phyloP scores from a whole-genome alignment of 2,113 vertebrate species.

The Puntigrus tetrazona region DNA sequence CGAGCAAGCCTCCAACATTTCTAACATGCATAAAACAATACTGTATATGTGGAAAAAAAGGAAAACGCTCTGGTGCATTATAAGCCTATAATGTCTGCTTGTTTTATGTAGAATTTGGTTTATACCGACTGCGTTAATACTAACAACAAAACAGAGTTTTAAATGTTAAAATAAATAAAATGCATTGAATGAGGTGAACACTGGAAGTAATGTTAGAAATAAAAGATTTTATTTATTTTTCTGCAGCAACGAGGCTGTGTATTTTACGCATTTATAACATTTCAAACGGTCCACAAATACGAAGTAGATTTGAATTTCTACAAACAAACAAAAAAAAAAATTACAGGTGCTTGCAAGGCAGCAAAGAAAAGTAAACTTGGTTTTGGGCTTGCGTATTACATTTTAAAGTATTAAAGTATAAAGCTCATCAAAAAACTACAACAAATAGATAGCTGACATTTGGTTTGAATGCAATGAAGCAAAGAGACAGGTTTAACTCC shows the following conservation, averaged over 20 bases:
- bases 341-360: constrained; percentile 4
- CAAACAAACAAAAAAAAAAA: neutral
- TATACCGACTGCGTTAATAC: too few species aligned
- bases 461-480: neutral
- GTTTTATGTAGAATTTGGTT: too few species aligned
- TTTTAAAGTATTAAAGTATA: neutral
- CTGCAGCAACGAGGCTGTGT: neutral
- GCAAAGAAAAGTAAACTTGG: neutral
- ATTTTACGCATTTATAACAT: neutral
- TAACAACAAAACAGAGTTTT: too few species aligned
- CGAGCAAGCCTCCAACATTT: too few species aligned
- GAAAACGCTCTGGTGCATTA: too few species aligned
- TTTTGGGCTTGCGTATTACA: neutral
- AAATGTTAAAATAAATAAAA: too few species aligned
- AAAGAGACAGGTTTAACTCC: neutral
- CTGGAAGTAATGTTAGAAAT: neutral
- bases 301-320: neutral
- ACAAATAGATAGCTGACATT: neutral
- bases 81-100: too few species aligned
- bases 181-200: neutral
- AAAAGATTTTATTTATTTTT: neutral
- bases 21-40: neutral
- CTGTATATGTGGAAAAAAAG: too few species aligned
- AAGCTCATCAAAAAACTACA: neutral
- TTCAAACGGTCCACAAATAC: neutral